Evolutionary conservation across 2,888 invertebrate species (phyloP), one percentile per base, ranked within the genome.

Genomic region (Rhyacophila evoluta): DNA sequence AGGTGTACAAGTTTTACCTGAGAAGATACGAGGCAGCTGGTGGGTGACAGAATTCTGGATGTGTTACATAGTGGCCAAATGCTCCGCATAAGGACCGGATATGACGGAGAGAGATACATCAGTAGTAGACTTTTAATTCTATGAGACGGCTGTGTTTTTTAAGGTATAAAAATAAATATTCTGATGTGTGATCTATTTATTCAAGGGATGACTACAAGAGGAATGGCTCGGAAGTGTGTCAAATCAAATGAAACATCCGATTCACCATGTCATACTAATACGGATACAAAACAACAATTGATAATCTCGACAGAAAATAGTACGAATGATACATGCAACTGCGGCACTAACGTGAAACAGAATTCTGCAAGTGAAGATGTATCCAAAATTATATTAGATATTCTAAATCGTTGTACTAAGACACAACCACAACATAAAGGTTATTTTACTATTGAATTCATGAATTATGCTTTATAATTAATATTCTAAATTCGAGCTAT

Each of bases 191-290:
- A n/a, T n/a, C n/a, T n/a, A n/a, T n/a, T 39, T 39, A 25, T 39
- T 75, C 8, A 15, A 78, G 78, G 78, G 5, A 74, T 78, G 15
- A 71, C 55, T n/a, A 77, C 77, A 0, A 78, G 78, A 36, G 73
- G 74, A 11, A 78, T 74, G 74, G 74, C 74, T n/a, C 36, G 55
- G 10, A 55, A 55, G 25, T 55, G 55, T 55, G 55, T 19, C 10
- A 69, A 74, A 69, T 28, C 25, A 12, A 77, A 6, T 15, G 71
- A 71, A n/a, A 25, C 28, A 10, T 29, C 33, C 0, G 69, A 69
- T n/a, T 5, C 28, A 5, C n/a, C 38, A 38, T 15, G 28, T 25
- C 39, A n/a, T 15, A 33, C 10, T 15, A 41, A 4, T n/a, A 11
- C 19, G 4, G 12, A 27, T 15, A 27, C 25, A n/a, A 29, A 29